Conservation (phyloP, 2,888 invertebrate genomes). For the Morpho helenor region DNA sequence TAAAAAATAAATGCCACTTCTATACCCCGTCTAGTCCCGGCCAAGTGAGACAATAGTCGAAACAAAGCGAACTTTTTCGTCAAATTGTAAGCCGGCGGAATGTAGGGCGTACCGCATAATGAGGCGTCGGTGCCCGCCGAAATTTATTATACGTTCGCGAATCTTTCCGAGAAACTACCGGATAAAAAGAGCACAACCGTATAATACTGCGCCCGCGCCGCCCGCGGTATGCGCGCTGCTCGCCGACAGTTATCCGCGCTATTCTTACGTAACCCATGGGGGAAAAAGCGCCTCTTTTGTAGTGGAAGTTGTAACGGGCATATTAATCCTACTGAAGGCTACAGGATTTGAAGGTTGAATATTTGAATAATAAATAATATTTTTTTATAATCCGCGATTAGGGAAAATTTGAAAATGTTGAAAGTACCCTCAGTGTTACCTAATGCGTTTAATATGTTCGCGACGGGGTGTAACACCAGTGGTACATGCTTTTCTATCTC, state of each 20-base stretch:
- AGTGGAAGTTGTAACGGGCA: constrained; percentile 23
- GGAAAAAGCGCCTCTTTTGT: constrained; percentile 30
- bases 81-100: constrained; percentile 58
- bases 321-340: too few relatives aligned
- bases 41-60: constrained; percentile 52
- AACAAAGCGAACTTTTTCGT: constrained; percentile 50
- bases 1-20: neutral
- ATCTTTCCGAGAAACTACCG: constrained; percentile 67
- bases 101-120: constrained; percentile 75
- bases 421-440: too few relatives aligned
- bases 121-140: constrained; percentile 45
- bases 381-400: too few relatives aligned
- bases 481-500: too few relatives aligned
- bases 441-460: too few relatives aligned
- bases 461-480: too few relatives aligned
- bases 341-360: too few relatives aligned
- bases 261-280: constrained; percentile 61
- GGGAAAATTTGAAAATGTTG: too few relatives aligned
- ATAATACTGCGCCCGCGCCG: constrained; percentile 41
- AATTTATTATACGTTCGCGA: constrained; percentile 60
- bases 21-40: neutral
- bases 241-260: constrained; percentile 67
- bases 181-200: constrained; percentile 38
- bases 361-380: too few relatives aligned
- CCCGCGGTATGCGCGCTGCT: constrained; percentile 56